Percentiles rank a stretch among this genome's conserved stretches.
These are phyloP conservation scores for Prunella himalayana DNA, from an alignment of 2,113 vertebrate genomes.

Conservation along the genomic window DNA sequence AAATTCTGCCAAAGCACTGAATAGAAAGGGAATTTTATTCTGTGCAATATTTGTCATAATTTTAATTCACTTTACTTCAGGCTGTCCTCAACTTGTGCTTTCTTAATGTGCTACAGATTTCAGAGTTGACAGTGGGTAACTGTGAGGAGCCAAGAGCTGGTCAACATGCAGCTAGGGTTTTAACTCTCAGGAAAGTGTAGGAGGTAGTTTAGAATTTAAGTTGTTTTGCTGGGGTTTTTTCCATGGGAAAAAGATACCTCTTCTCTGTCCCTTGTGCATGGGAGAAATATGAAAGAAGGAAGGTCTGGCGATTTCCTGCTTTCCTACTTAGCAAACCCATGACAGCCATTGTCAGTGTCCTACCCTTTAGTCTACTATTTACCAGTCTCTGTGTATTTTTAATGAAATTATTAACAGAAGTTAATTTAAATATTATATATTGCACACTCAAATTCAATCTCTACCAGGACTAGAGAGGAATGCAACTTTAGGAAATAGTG, in stretches of 20 bases:
- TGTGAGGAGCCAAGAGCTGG: background rate
- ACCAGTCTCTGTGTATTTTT: background rate
- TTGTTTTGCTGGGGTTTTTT: background rate
- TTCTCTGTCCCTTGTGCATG: slow-evolving; percentile 10
- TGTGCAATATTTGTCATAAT: background rate
- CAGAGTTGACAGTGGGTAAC: background rate
- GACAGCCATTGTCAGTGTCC: background rate
- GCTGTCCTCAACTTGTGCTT: background rate
- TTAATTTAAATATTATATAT: background rate
- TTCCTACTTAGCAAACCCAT: background rate
- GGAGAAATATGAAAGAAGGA: background rate
- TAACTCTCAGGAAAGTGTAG: slow-evolving; percentile 52
- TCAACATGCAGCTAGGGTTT: background rate
- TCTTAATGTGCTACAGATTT: slow-evolving; percentile 21
- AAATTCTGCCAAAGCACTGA: background rate
- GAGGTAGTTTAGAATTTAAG: slow-evolving; percentile 16
- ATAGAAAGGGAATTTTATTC: background rate
- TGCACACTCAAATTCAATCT: background rate
- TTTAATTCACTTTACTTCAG: background rate
- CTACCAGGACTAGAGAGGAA: background rate
- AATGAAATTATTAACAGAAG: background rate
- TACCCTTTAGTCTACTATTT: background rate
- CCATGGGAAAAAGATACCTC: slow-evolving; percentile 45
- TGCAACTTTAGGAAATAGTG: background rate
- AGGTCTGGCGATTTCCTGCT: slow-evolving; percentile 3